phyloP scores from a whole-genome alignment of 2,888 invertebrate species.

The Thera britannica region DNA sequence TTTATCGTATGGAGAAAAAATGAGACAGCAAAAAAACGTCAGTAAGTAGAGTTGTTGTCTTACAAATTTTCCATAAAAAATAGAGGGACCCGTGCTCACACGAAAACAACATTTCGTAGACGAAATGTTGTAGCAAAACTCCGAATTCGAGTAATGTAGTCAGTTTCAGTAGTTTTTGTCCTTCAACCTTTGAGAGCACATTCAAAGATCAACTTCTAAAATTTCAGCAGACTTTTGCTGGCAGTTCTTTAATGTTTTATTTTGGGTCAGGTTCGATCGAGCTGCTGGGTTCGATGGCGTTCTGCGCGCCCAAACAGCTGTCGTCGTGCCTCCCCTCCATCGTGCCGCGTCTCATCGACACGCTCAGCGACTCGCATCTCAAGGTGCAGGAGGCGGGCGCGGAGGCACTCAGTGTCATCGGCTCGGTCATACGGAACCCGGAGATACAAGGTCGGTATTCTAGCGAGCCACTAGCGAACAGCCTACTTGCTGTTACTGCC shows the following conservation, averaged over 20 bases:
- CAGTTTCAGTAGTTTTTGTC: too few relatives aligned
- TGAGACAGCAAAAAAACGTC: too few relatives aligned
- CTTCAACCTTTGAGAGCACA: too few relatives aligned
- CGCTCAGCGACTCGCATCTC: slow-evolving; percentile 98
- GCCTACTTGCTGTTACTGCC: neutral
- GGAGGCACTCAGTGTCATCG: slow-evolving; percentile 97
- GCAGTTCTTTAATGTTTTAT: neutral
- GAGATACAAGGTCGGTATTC: slow-evolving; percentile 92
- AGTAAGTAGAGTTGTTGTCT: too few relatives aligned
- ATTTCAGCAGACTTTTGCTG: too few relatives aligned
- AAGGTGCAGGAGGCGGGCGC: slow-evolving; percentile 99
- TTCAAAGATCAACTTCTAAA: too few relatives aligned
- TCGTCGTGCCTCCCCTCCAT: slow-evolving; percentile 99
- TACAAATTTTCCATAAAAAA: too few relatives aligned
- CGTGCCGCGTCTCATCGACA: slow-evolving; percentile 98
- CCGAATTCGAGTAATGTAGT: too few relatives aligned
- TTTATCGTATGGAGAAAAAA: too few relatives aligned
- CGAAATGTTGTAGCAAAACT: too few relatives aligned
- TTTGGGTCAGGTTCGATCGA: slow-evolving; percentile 92
- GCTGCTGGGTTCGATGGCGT: slow-evolving; percentile 98
- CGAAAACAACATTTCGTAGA: too few relatives aligned
- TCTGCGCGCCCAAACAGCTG: slow-evolving; percentile 99
- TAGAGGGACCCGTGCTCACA: too few relatives aligned
- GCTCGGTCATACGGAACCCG: slow-evolving; percentile 98
- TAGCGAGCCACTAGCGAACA: neutral